Percentiles rank a stretch among this genome's conserved stretches.
phyloP scores from a whole-genome alignment of 2,113 vertebrate genomes.

The Tragulus kanchil region DNA sequence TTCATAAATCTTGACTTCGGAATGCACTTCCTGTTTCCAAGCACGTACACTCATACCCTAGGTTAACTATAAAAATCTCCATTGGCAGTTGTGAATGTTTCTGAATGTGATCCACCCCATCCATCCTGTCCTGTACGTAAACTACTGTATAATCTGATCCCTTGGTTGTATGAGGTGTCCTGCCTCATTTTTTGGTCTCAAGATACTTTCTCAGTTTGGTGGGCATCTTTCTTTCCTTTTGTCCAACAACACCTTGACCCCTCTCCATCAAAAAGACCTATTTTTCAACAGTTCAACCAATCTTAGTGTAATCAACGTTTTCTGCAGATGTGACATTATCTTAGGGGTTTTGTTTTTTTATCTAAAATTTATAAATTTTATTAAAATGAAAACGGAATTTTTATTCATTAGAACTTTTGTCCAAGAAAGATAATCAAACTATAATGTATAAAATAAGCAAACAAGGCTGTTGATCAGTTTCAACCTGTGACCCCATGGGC shows the following conservation, averaged over 20 bases:
- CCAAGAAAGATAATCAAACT: too few relatives aligned
- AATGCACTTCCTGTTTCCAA: not conserved
- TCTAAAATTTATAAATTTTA: too few relatives aligned
- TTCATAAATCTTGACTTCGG: not conserved
- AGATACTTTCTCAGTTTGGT: not conserved
- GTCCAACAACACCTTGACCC: not conserved
- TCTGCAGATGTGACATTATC: not conserved
- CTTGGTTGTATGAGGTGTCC: not conserved
- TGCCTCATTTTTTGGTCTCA: not conserved
- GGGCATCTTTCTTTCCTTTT: not conserved
- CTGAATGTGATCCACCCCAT: not conserved
- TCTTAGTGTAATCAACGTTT: not conserved
- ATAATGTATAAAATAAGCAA: too few relatives aligned
- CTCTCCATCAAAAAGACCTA: not conserved
- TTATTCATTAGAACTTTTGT: too few relatives aligned
- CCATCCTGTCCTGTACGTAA: not conserved
- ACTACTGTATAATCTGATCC: not conserved
- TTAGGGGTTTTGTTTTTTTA: not conserved
- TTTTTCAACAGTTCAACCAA: not conserved
- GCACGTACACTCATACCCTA: not conserved
- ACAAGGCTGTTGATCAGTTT: too few relatives aligned
- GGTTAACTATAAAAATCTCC: not conserved
- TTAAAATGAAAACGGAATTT: too few relatives aligned
- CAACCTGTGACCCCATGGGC: too few relatives aligned
- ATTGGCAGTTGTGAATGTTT: not conserved